Evolutionary conservation across 2,797 vertebrate species (phyloP), one percentile per base, ranked within the genome.

Genomic region (Microcaecilia unicolor): DNA sequence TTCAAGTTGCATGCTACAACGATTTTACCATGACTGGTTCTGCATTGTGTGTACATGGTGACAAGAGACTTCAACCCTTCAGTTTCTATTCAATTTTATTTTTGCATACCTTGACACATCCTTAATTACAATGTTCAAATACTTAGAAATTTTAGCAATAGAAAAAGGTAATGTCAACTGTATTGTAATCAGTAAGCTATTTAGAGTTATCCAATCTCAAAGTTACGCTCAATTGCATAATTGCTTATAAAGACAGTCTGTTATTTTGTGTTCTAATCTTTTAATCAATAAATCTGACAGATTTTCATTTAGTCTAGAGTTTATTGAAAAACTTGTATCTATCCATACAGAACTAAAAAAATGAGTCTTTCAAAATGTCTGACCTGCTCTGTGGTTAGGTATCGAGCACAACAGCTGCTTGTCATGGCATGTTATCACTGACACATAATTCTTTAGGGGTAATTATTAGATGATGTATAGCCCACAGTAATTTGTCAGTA

Each of bases 401-500:
- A 20, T 10, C 7, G 31, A 33, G 34, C 36, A 51, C 16, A 57
- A 32, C 25, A 53, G 31, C 58, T 65, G 16, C 41, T 50, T 53
- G 48, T 28, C 22, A 11, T 25, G 51, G 38, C 31, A 19, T 11
- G 8, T 38, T 41, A 51, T 48, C 25, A 17, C 2, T 50, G 43
- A 18, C 22, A 22, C 44, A 1, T 6, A 23, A n/a, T 32, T 18
- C 35, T 46, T 37, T 31, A 49, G 45, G 42, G 30, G 51, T 55
- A 54, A 58, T 50, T 42, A 5, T 8, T 38, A 37, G 28, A 17
- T 47, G 52, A 42, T 7, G 4, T 4, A 17, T 5, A 42, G 7
- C 20, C 22, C 7, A 8, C 4, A 6, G 41, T 18, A 39, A 59
- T 64, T 40, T 62, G 49, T 62, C 54, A 62, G 41, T 12, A 6